Percentiles rank a stretch among this genome's conserved stretches.
These are phyloP conservation scores for Capitella teleta DNA, from an alignment of 1,140 invertebrate genomes.

Conservation along the genomic window DNA sequence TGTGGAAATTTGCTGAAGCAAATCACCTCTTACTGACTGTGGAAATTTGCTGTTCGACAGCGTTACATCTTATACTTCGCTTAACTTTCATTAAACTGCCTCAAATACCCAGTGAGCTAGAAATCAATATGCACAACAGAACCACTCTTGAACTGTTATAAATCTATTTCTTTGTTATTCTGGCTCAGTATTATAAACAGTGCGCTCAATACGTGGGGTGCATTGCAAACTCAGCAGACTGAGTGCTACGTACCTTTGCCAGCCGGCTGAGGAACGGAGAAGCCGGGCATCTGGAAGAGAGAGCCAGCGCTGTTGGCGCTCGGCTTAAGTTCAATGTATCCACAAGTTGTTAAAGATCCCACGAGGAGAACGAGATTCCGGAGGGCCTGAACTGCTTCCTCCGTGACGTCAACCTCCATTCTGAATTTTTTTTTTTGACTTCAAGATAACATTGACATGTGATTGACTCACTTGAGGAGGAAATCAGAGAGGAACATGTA, in stretches of 20 bases:
- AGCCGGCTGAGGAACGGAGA: constrained; percentile 76
- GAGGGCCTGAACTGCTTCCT: constrained; percentile 55
- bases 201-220: too few relatives aligned
- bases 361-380: constrained; percentile 85
- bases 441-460: background rate
- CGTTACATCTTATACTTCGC: too few relatives aligned
- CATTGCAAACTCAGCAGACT: background rate
- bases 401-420: constrained; percentile 25
- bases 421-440: constrained; percentile 13
- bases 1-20: too few relatives aligned
- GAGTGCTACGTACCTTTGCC: constrained; percentile 57
- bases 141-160: too few relatives aligned
- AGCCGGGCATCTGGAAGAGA: constrained; percentile 84
- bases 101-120: too few relatives aligned
- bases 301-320: constrained; percentile 55
- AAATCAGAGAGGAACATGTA: constrained; percentile 91
- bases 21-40: too few relatives aligned
- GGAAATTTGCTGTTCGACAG: too few relatives aligned
- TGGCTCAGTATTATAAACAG: too few relatives aligned
- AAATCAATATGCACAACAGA: too few relatives aligned
- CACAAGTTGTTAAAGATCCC: constrained; percentile 85
- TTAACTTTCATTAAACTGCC: too few relatives aligned
- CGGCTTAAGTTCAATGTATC: constrained; percentile 67
- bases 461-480: constrained; percentile 67
- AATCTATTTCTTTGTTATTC: too few relatives aligned